A percentile compares a stretch with the other conserved stretches of the same genome.
These are phyloP conservation scores for Tipula confusa DNA, from an alignment of 2,888 invertebrate genomes.

Conservation along the genomic window DNA sequence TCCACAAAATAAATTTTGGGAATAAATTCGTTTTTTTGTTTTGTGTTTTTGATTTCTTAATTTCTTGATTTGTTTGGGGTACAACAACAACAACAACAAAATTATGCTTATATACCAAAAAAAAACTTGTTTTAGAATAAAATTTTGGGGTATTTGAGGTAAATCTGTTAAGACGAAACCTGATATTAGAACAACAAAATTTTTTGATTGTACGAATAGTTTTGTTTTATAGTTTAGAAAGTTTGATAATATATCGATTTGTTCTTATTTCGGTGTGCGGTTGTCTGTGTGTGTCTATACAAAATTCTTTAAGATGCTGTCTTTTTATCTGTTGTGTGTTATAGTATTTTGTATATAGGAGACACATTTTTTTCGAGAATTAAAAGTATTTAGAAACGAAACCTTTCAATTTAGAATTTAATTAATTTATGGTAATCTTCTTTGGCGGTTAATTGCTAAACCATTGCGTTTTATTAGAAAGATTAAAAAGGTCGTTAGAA, in stretches of 20 bases:
- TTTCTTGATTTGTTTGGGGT: not conserved
- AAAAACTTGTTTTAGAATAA: not conserved
- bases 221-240: conserved; percentile 20
- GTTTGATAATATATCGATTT: not conserved
- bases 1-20: not conserved
- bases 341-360: not conserved
- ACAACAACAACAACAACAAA: not conserved
- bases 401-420: not conserved
- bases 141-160: not conserved
- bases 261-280: not conserved
- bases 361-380: not conserved
- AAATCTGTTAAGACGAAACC: not conserved
- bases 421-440: not conserved
- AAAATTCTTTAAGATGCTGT: not conserved
- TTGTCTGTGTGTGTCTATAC: not conserved
- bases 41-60: conserved; percentile 5
- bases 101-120: not conserved
- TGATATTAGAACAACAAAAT: not conserved
- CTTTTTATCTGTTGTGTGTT: not conserved
- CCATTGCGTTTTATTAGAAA: not conserved
- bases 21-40: not conserved
- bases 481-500: not conserved
- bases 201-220: conserved; percentile 6
- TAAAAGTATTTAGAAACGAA: not conserved
- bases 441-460: not conserved